These are phyloP conservation scores for Allolobophora icterica DNA, from an alignment of 2,888 invertebrate species.

Conservation along the genomic window DNA sequence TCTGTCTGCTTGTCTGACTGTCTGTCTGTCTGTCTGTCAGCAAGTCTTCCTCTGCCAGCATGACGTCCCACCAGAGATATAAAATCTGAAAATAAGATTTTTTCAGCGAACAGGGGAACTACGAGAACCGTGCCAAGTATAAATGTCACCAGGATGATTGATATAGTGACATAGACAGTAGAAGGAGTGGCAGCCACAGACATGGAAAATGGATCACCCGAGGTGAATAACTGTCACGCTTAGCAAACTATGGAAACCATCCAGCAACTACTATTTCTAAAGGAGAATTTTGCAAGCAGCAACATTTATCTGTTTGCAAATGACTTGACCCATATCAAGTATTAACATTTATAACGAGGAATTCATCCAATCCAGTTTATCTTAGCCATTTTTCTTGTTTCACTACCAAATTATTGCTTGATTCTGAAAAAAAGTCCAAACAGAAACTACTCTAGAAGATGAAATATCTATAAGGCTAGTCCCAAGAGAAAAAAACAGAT, in stretches of 20 bases:
- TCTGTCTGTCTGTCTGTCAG: conserved; percentile 3
- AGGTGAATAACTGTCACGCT: conserved; percentile 21
- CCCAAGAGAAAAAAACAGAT: not conserved
- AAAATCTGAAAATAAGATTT: conserved; percentile 17
- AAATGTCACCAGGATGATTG: not conserved
- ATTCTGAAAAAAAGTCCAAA: not conserved
- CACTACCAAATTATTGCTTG: not conserved
- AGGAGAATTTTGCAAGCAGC: conserved; percentile 9
- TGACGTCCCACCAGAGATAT: not conserved
- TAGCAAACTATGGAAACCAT: conserved; percentile 24
- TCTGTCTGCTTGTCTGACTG: not conserved
- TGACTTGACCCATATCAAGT: not conserved
- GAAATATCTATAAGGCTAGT: not conserved
- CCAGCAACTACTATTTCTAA: conserved; percentile 1
- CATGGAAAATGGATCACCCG: conserved; percentile 21
- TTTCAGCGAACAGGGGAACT: not conserved
- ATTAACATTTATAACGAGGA: not conserved
- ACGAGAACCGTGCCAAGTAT: not conserved
- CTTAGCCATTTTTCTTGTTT: not conserved
- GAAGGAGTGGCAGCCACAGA: not conserved
- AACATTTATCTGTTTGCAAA: not conserved
- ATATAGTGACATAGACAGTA: not conserved
- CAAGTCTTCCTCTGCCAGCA: not conserved
- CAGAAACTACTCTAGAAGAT: not conserved
- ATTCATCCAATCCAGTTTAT: not conserved